These are phyloP conservation scores for Malachius bipustulatus DNA, from an alignment of 2,888 invertebrate genomes.

Conservation along the genomic window DNA sequence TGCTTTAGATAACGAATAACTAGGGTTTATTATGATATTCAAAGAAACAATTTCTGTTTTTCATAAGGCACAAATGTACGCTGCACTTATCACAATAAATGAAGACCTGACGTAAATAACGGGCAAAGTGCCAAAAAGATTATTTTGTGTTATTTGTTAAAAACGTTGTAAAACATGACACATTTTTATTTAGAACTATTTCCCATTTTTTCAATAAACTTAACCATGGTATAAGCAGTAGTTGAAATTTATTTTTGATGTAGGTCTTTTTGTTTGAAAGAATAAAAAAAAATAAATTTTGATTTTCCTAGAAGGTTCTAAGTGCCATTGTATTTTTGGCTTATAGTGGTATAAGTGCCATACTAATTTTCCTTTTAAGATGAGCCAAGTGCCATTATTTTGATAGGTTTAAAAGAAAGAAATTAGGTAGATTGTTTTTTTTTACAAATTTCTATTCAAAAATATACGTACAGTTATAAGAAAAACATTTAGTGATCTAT, in stretches of 20 bases:
- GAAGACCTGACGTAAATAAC: neutral
- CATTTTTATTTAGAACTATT: neutral
- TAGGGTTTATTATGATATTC: conserved; percentile 1
- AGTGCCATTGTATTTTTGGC: conserved; percentile 1
- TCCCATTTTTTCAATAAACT: neutral
- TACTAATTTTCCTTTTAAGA: conserved; percentile 1
- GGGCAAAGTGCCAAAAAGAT: conserved; percentile 1
- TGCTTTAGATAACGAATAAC: conserved; percentile 1
- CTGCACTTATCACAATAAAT: too few species aligned
- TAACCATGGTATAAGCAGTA: conserved; percentile 3
- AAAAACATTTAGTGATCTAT: neutral
- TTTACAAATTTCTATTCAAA: neutral
- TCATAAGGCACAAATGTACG: too few species aligned
- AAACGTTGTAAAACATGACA: conserved; percentile 1
- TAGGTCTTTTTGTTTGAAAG: conserved; percentile 3
- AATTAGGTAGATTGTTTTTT: conserved; percentile 1
- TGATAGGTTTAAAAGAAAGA: conserved; percentile 1
- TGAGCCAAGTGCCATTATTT: conserved; percentile 1
- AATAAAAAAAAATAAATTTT: conserved; percentile 2
- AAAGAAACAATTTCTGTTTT: too few species aligned
- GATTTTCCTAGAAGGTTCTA: neutral
- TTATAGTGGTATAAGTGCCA: neutral
- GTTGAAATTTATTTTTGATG: neutral
- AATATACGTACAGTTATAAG: neutral
- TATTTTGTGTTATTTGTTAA: neutral